Percentiles rank a stretch among this genome's conserved stretches.
Conservation (phyloP, 2,113 vertebrate genomes). For the Pithys albifrons region DNA sequence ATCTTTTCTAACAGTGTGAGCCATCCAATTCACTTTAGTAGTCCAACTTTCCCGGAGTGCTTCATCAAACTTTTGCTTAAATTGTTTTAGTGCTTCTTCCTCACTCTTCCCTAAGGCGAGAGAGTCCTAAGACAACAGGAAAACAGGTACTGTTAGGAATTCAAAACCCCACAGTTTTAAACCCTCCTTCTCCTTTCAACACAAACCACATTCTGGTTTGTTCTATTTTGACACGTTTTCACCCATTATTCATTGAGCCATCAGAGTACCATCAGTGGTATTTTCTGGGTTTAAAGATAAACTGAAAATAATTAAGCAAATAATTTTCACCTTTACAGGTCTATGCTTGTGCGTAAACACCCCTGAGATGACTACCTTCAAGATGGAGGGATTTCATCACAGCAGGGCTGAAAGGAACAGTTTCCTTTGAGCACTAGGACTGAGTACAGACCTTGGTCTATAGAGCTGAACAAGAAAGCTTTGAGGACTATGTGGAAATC, state of each 20-base stretch:
- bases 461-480: background rate
- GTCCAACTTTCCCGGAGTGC: conserved; percentile 98
- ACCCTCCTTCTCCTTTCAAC: background rate
- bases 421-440: background rate
- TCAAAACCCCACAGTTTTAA: background rate
- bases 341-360: background rate
- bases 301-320: background rate
- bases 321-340: background rate
- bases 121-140: conserved; percentile 81
- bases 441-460: background rate
- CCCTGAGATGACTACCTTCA: background rate
- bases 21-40: conserved; percentile 99
- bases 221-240: background rate
- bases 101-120: conserved; percentile 95
- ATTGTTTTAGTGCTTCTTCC: conserved; percentile 96
- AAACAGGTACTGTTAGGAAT: background rate
- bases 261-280: background rate
- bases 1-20: conserved; percentile 97
- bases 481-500: background rate
- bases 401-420: background rate
- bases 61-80: conserved; percentile 98
- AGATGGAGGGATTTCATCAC: background rate
- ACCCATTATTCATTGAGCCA: background rate
- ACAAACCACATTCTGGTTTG: background rate
- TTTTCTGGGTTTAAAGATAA: background rate